Conservation (phyloP, 2,113 vertebrate species). For the Catharus fuscescens region DNA sequence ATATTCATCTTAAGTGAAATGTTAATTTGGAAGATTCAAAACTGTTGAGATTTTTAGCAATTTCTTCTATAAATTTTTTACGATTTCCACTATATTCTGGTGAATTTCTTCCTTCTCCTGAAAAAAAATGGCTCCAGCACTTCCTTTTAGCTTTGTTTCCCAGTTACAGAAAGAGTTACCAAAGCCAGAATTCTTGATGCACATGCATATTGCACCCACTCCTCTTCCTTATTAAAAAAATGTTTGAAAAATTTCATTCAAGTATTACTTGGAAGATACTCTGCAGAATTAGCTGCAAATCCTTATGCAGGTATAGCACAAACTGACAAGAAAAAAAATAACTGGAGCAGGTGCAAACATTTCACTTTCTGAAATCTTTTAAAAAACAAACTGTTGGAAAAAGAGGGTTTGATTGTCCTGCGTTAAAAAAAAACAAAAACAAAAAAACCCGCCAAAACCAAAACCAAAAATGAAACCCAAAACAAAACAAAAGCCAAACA, state of each 20-base stretch:
- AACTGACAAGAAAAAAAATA: background rate
- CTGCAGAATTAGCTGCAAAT: background rate
- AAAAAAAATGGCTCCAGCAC: background rate
- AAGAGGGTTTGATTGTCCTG: background rate
- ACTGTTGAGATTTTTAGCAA: background rate
- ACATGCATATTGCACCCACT: background rate
- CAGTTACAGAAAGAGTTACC: background rate
- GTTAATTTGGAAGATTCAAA: background rate
- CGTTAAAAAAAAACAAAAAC: no score
- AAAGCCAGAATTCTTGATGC: background rate
- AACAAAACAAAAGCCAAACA: no score
- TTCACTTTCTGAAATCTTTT: background rate
- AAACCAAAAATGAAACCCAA: no score
- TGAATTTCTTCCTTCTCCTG: background rate
- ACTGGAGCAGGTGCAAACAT: background rate
- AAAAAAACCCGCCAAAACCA: no score
- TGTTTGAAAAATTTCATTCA: background rate
- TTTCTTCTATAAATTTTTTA: background rate
- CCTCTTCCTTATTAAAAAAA: background rate
- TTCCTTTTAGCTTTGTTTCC: background rate
- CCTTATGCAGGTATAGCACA: background rate
- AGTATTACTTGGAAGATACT: background rate
- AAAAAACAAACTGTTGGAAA: background rate
- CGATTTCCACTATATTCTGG: background rate
- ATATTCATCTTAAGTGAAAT: background rate